Percentiles rank a stretch among this genome's conserved stretches.
Evolutionary conservation across 2,113 vertebrate genomes (phyloP).

Genomic region (Poecile atricapillus): DNA sequence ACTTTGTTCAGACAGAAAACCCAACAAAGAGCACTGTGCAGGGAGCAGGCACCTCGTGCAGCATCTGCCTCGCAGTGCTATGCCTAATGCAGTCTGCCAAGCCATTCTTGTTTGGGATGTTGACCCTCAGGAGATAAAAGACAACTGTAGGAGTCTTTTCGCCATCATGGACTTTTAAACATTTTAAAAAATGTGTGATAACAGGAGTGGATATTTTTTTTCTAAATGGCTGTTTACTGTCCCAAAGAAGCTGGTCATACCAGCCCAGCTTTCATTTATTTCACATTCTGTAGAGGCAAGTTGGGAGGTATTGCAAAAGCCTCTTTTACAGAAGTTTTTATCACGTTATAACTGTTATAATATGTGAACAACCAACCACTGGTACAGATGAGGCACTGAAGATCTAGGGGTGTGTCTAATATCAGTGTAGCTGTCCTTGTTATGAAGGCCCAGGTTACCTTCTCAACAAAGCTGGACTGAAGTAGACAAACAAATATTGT

Average conservation of each 20-base stretch:
- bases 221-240: not conserved
- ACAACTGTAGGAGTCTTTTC: not conserved
- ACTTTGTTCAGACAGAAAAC: not conserved
- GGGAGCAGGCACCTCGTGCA: not conserved
- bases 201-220: not conserved
- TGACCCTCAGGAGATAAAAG: not conserved
- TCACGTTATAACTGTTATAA: not conserved
- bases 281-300: not conserved
- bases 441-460: not conserved
- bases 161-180: not conserved
- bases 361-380: not conserved
- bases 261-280: not conserved
- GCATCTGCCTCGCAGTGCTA: not conserved
- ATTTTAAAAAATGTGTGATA: not conserved
- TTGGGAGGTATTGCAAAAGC: not conserved
- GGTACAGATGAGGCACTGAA: not conserved
- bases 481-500: not conserved
- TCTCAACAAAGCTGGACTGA: not conserved
- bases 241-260: not conserved
- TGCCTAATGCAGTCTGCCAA: not conserved
- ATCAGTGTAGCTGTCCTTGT: not conserved
- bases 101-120: not conserved
- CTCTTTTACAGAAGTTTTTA: not conserved
- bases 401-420: not conserved
- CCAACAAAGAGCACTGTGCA: not conserved